These are phyloP conservation scores for Microtus pennsylvanicus DNA, from an alignment of 2,113 vertebrate genomes.

Conservation along the genomic window DNA sequence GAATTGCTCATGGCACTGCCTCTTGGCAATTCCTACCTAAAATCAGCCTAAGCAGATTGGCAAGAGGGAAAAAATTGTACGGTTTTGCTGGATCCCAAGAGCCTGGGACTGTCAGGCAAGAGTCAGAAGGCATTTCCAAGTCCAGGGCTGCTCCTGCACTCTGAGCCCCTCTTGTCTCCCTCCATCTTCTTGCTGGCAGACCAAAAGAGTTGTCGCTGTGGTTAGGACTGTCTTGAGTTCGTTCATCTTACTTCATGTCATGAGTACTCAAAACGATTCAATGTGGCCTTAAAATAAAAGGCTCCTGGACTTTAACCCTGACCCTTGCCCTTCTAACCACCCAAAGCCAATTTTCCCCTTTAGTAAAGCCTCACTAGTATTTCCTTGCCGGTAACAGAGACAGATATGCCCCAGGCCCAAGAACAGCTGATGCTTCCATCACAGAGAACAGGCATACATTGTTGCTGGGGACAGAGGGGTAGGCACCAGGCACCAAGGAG, in stretches of 20 bases:
- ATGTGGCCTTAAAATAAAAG: neutral
- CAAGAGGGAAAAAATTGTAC: neutral
- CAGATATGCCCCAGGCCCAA: neutral
- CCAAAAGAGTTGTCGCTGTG: too few species aligned
- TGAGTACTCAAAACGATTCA: neutral
- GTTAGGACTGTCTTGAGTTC: neutral
- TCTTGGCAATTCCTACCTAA: neutral
- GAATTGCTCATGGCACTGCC: neutral
- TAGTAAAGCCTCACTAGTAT: neutral
- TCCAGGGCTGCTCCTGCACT: neutral
- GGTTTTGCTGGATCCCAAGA: neutral
- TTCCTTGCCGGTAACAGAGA: neutral
- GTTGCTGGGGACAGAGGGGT: too few species aligned
- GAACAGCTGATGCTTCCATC: neutral
- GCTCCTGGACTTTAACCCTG: neutral
- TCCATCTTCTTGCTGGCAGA: neutral
- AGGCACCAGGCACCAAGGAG: neutral
- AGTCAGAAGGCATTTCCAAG: neutral
- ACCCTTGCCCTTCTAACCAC: conserved; percentile 1
- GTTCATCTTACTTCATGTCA: neutral
- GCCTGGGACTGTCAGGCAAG: neutral
- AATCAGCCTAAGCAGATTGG: neutral
- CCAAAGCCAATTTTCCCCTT: neutral
- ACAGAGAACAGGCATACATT: neutral
- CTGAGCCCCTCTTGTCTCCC: neutral